Percentiles rank a stretch among this genome's conserved stretches.
Evolutionary conservation across 1,140 invertebrate species (phyloP).

Genomic region (Bombus huntii): DNA sequence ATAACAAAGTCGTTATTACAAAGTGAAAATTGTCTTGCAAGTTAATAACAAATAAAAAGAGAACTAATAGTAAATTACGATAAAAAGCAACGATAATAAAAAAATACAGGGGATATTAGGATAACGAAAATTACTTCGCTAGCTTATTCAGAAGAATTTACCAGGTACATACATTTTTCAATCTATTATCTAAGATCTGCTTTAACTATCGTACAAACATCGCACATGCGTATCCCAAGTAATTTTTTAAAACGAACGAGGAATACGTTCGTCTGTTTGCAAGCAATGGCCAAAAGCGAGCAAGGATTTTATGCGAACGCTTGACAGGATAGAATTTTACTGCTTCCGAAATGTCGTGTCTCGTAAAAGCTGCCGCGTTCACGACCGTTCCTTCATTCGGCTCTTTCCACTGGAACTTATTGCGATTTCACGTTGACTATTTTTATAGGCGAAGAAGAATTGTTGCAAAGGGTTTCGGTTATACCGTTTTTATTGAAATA

Average conservation of each 20-base stretch:
- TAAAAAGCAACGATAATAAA: no score
- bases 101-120: no score
- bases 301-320: constrained; percentile 69
- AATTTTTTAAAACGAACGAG: neutral
- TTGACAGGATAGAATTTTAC: constrained; percentile 74
- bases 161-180: no score
- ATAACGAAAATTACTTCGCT: no score
- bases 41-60: no score
- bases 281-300: constrained; percentile 17
- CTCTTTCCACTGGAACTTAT: constrained; percentile 64
- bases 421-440: constrained; percentile 65
- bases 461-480: constrained; percentile 56
- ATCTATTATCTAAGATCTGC: neutral
- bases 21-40: no score
- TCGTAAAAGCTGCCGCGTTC: constrained; percentile 70
- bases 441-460: constrained; percentile 61
- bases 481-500: constrained; percentile 63
- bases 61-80: no score
- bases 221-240: no score
- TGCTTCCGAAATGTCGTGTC: constrained; percentile 69
- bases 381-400: constrained; percentile 58
- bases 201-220: neutral
- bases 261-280: constrained; percentile 35
- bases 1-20: no score
- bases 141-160: no score